These are phyloP conservation scores for Crossaster papposus DNA, from an alignment of 53 echinoderm and acorn worm species.

Conservation along the genomic window DNA sequence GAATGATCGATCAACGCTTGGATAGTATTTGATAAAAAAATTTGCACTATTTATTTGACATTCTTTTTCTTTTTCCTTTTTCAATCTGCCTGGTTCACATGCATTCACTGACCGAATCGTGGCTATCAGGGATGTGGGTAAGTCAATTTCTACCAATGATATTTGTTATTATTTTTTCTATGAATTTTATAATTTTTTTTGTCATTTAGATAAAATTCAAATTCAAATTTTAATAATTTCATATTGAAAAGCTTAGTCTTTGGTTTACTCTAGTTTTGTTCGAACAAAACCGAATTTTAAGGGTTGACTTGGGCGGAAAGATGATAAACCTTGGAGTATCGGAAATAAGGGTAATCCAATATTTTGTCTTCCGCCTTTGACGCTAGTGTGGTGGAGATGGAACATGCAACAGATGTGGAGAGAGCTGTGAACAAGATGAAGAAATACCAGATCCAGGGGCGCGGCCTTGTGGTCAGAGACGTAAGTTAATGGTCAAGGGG, in stretches of 20 bases:
- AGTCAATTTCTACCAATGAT: slow-evolving; percentile 38
- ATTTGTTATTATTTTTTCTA: too few species aligned
- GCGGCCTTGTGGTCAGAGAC: slow-evolving; percentile 83
- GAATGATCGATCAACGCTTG: too few species aligned
- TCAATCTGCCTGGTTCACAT: background rate
- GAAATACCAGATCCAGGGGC: slow-evolving; percentile 73
- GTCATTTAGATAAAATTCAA: too few species aligned
- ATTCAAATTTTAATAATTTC: too few species aligned
- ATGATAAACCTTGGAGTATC: background rate
- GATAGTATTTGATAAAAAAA: too few species aligned
- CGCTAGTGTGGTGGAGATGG: slow-evolving; percentile 82
- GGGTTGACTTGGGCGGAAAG: background rate
- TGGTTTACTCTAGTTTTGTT: too few species aligned
- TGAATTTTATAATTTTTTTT: too few species aligned
- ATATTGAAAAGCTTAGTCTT: too few species aligned
- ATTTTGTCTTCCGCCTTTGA: background rate
- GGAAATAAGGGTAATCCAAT: background rate
- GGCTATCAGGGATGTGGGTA: slow-evolving; percentile 81
- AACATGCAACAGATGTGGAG: slow-evolving; percentile 67
- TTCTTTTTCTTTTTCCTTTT: background rate
- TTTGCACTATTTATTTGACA: background rate
- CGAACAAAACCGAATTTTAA: too few species aligned
- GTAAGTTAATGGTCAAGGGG: slow-evolving; percentile 48
- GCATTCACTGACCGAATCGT: background rate
- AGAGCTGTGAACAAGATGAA: slow-evolving; percentile 72